These are phyloP conservation scores for Zosterops hypoxanthus DNA, from an alignment of 2,113 vertebrate genomes.

Conservation along the genomic window DNA sequence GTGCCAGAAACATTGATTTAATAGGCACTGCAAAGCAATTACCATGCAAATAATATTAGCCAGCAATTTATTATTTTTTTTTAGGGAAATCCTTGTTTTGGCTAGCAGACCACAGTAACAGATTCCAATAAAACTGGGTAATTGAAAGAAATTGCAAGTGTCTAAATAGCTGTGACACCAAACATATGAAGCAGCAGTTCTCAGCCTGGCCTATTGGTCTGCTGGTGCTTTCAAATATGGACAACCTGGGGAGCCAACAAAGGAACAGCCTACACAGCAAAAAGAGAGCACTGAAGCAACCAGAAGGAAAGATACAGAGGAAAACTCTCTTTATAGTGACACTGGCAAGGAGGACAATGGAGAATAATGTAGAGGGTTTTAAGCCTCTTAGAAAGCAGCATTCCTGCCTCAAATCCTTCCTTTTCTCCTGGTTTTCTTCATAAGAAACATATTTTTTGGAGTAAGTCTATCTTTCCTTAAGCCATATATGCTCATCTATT, in stretches of 20 bases:
- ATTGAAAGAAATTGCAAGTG: constrained; percentile 51
- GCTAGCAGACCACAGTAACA: constrained; percentile 29
- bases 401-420: neutral
- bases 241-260: neutral
- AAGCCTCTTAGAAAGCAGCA: neutral
- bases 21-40: constrained; percentile 57
- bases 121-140: constrained; percentile 31
- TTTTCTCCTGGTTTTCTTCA: neutral
- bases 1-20: constrained; percentile 65
- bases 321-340: neutral
- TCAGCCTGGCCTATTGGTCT: neutral
- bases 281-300: neutral
- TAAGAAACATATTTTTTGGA: neutral
- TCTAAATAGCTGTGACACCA: constrained; percentile 45
- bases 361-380: neutral
- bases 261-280: neutral
- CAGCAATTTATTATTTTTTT: constrained; percentile 36
- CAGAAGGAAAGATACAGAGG: neutral
- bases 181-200: constrained; percentile 18
- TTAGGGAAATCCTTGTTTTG: constrained; percentile 51
- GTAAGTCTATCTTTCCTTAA: neutral
- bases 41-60: constrained; percentile 65
- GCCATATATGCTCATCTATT: neutral
- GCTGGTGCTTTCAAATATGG: neutral
- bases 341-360: neutral